A percentile compares a stretch with the other conserved stretches of the same genome.
These are phyloP conservation scores for Plebejus melissa DNA, from an alignment of 2,888 invertebrate species.

Conservation along the genomic window DNA sequence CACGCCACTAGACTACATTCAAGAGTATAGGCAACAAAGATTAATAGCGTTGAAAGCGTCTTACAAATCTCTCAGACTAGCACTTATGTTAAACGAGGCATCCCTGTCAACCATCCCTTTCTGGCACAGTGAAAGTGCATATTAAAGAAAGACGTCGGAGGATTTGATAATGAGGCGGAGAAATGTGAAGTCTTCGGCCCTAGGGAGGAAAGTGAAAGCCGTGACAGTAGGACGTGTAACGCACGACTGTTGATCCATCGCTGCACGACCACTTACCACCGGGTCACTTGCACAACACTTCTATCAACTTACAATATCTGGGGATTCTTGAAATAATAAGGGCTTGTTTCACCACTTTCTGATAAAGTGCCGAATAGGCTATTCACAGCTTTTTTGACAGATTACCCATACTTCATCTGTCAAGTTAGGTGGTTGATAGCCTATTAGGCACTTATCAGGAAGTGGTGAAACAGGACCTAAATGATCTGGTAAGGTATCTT, in stretches of 20 bases:
- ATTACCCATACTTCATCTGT: too few relatives aligned
- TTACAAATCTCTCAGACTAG: neutral
- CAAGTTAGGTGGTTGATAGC: too few relatives aligned
- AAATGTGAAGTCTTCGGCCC: constrained; percentile 49
- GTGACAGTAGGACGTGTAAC: constrained; percentile 34
- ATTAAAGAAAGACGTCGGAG: constrained; percentile 45
- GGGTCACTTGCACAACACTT: constrained; percentile 5
- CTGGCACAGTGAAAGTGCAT: constrained; percentile 44
- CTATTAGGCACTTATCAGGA: too few relatives aligned
- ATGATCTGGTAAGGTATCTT: neutral
- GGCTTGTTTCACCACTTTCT: too few relatives aligned
- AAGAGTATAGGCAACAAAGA: neutral
- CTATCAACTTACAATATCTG: neutral
- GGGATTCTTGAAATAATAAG: neutral
- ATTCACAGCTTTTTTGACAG: too few relatives aligned
- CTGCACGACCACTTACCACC: constrained; percentile 16
- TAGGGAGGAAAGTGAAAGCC: constrained; percentile 53
- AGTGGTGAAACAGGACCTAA: neutral
- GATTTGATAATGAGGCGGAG: constrained; percentile 59
- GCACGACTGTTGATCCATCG: constrained; percentile 31
- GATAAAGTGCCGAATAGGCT: too few relatives aligned
- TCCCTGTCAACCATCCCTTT: constrained; percentile 42
- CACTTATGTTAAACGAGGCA: neutral
- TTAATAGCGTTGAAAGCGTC: neutral
- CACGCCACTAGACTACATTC: neutral